Percentiles rank a stretch among this genome's conserved stretches.
These are phyloP conservation scores for Gnathonemus longibarbis DNA, from an alignment of 2,113 vertebrate genomes.

Conservation along the genomic window DNA sequence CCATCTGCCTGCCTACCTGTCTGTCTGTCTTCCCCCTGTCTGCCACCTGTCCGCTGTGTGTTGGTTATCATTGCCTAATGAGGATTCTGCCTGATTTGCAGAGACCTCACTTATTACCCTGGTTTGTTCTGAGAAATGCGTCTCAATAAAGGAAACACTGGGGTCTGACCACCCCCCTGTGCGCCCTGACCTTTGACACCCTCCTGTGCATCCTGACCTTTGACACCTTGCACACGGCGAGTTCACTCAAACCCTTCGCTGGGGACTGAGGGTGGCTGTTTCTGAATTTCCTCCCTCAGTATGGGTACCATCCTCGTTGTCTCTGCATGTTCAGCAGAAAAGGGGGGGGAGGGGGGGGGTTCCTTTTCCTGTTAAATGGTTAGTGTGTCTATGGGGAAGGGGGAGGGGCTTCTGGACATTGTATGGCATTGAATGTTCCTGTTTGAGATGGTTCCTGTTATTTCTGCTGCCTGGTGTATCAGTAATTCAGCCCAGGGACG, in stretches of 20 bases:
- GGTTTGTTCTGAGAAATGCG: neutral
- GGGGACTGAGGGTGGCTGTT: neutral
- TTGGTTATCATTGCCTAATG: neutral
- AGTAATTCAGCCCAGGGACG: neutral
- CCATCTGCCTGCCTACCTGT: neutral
- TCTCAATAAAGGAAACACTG: neutral
- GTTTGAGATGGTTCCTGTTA: neutral
- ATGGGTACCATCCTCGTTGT: neutral
- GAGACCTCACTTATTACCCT: neutral
- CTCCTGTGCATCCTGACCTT: neutral
- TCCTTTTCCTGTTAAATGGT: neutral
- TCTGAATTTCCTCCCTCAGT: neutral
- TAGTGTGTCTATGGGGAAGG: neutral
- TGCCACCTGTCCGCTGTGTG: neutral
- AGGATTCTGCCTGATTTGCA: neutral
- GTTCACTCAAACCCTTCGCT: neutral
- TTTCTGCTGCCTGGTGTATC: neutral
- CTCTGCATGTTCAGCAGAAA: neutral
- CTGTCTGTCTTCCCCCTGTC: neutral
- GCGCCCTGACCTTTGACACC: neutral
- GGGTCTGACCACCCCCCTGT: neutral
- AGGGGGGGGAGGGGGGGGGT: neutral
- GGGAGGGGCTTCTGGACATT: neutral
- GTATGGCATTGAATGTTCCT: neutral
- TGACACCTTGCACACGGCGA: neutral